phyloP scores from a whole-genome alignment of 2,888 invertebrate genomes.

The Papilio gigon region DNA sequence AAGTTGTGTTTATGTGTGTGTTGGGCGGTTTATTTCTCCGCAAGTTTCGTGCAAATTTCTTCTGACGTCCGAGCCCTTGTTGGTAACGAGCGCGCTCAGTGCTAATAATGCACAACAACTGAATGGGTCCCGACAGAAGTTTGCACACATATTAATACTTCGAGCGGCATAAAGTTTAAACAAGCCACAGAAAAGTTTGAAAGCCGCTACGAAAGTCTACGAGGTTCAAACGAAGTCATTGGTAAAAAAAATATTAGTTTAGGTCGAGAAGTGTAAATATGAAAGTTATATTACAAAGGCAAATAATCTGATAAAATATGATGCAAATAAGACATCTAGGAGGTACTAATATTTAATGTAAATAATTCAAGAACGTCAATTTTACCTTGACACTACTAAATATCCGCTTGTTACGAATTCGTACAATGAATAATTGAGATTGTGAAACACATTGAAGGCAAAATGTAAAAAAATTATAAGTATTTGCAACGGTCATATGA shows the following conservation, averaged over 20 bases:
- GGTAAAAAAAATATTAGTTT: constrained; percentile 9
- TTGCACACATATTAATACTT: constrained; percentile 38
- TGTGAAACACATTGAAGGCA: not conserved
- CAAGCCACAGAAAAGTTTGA: constrained; percentile 28
- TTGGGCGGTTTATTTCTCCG: constrained; percentile 12
- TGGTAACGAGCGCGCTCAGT: constrained; percentile 22
- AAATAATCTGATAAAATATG: not conserved
- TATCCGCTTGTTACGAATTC: not conserved
- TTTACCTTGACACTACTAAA: not conserved
- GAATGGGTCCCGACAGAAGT: constrained; percentile 33
- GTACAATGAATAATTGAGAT: not conserved
- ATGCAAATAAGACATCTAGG: not conserved
- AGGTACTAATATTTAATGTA: not conserved
- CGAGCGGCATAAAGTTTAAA: constrained; percentile 36
- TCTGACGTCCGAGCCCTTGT: constrained; percentile 17
- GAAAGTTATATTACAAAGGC: constrained; percentile 16
- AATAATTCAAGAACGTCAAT: not conserved
- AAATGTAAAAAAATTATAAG: not conserved
- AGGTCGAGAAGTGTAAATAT: constrained; percentile 17
- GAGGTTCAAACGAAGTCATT: constrained; percentile 23
- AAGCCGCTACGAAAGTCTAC: constrained; percentile 28
- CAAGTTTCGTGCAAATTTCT: constrained; percentile 25
- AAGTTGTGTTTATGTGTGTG: not conserved
- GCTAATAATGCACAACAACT: constrained; percentile 33
- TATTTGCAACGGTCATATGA: constrained; percentile 22